Evolutionary conservation across 2,888 invertebrate species (phyloP).

Genomic region (Sthenelais limicola): DNA sequence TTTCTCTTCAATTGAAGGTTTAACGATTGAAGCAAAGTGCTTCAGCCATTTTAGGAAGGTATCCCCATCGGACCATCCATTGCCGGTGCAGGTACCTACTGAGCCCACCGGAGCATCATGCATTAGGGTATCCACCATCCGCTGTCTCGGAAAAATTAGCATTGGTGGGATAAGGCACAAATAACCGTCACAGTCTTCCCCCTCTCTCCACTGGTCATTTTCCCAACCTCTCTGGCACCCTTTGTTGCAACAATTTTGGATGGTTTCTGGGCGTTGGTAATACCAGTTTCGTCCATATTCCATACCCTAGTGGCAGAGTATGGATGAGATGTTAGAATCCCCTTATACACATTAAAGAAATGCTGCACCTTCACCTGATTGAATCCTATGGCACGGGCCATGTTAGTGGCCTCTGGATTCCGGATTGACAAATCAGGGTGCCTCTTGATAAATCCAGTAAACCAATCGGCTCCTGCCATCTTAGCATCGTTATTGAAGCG

Average conservation of each 20-base stretch:
- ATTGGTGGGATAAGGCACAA: constrained; percentile 24
- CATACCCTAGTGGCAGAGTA: background rate
- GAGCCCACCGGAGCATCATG: constrained; percentile 21
- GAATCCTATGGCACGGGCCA: background rate
- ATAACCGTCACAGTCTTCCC: constrained; percentile 30
- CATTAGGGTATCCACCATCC: constrained; percentile 23
- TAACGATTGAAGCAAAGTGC: constrained; percentile 12
- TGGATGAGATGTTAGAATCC: background rate
- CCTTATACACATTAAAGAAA: background rate
- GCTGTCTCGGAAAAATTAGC: constrained; percentile 27
- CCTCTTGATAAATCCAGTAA: background rate
- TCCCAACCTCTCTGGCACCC: constrained; percentile 30
- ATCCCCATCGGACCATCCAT: constrained; percentile 25
- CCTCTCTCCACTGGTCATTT: constrained; percentile 28
- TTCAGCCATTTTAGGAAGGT: constrained; percentile 39
- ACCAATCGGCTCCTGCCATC: background rate
- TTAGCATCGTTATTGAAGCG: background rate
- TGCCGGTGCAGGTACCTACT: constrained; percentile 5
- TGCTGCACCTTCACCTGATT: background rate
- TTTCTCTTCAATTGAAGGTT: constrained; percentile 49
- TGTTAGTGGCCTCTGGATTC: background rate
- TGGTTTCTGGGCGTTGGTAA: constrained; percentile 21
- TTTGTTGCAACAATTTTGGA: constrained; percentile 19
- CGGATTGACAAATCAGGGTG: background rate
- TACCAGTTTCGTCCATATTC: background rate